Evolutionary conservation across 2,797 vertebrate genomes (phyloP).

Genomic region (Schizothorax lantsangensis): DNA sequence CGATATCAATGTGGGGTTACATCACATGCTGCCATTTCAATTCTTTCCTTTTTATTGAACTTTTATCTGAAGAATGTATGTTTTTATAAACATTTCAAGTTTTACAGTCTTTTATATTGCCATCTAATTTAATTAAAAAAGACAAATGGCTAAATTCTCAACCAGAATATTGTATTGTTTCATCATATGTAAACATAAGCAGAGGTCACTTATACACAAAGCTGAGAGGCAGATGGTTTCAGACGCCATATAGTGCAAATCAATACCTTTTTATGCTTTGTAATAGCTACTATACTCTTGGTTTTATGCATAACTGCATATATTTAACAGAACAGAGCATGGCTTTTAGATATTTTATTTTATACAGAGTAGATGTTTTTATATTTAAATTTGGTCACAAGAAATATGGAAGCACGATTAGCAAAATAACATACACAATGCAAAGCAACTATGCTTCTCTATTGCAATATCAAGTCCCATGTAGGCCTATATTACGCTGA

Average conservation of each 20-base stretch:
- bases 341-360: neutral
- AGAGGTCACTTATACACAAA: constrained; percentile 12
- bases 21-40: neutral
- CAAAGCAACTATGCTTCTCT: constrained; percentile 17
- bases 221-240: neutral
- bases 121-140: constrained; percentile 36
- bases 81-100: neutral
- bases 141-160: constrained; percentile 14
- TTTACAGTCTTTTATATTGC: neutral
- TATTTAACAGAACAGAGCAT: neutral
- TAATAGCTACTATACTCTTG: neutral
- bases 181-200: constrained; percentile 1
- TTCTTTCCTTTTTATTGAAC: neutral
- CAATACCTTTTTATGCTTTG: neutral
- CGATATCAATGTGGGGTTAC: neutral
- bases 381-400: constrained; percentile 15
- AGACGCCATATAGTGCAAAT: neutral
- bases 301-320: neutral
- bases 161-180: constrained; percentile 28
- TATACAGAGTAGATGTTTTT: neutral
- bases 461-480: neutral
- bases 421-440: neutral
- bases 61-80: neutral
- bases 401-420: constrained; percentile 13
- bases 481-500: neutral